Conservation (phyloP, 2,113 vertebrate species). For the Nannospalax galili region DNA sequence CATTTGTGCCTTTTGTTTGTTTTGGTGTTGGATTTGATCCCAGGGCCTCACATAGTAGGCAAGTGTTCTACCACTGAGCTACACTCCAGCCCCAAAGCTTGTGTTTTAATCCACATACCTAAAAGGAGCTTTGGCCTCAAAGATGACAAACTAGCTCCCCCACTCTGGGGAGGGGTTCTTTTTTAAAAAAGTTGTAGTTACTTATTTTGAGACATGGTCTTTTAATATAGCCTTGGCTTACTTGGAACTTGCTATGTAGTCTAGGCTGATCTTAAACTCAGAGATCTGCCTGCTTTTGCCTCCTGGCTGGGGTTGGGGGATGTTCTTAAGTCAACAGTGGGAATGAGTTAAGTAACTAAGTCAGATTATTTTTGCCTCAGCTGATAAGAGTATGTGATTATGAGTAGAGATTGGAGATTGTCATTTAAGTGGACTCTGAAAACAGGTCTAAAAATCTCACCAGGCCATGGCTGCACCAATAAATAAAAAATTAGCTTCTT, state of each 20-base stretch:
- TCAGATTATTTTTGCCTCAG: not conserved
- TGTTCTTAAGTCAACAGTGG: not conserved
- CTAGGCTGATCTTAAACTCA: no score
- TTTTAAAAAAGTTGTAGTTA: no score
- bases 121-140: not conserved
- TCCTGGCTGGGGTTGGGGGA: not conserved
- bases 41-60: not conserved
- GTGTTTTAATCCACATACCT: not conserved
- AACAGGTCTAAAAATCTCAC: not conserved
- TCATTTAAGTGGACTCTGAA: not conserved
- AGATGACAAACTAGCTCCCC: not conserved
- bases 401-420: not conserved
- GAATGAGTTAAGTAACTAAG: not conserved
- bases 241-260: no score
- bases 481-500: conserved; percentile 1
- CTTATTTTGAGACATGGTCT: no score
- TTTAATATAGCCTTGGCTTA: no score
- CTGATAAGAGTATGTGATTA: not conserved
- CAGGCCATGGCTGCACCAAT: not conserved
- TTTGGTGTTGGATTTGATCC: not conserved
- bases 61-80: not conserved
- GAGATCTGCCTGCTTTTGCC: no score
- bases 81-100: not conserved
- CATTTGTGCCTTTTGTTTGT: not conserved
- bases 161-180: no score